A percentile compares a stretch with the other conserved stretches of the same genome.
phyloP scores from a whole-genome alignment of 2,888 invertebrate species.

The Platycheirus rosarum region DNA sequence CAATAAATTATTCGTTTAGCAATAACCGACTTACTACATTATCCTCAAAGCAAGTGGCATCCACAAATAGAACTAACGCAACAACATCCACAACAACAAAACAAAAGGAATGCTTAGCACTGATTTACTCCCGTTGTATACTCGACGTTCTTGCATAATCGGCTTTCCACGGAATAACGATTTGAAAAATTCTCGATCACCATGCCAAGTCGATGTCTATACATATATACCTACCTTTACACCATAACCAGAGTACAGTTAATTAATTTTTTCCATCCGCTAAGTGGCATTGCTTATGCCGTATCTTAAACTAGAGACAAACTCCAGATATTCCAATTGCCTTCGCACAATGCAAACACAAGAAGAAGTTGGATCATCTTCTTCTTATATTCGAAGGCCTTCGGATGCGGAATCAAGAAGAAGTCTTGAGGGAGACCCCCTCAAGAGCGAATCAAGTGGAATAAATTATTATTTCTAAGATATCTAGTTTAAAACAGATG shows the following conservation, averaged over 20 bases:
- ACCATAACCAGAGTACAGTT: no score
- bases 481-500: slow-evolving; percentile 58
- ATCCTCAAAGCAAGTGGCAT: slow-evolving; percentile 60
- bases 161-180: slow-evolving; percentile 63
- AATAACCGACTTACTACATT: slow-evolving; percentile 50
- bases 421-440: slow-evolving; percentile 3
- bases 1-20: slow-evolving; percentile 49
- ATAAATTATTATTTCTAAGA: slow-evolving; percentile 74
- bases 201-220: slow-evolving; percentile 34
- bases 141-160: slow-evolving; percentile 59
- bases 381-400: background rate
- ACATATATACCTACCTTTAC: slow-evolving; percentile 28
- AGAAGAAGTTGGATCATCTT: slow-evolving; percentile 11
- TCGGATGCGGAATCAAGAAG: background rate
- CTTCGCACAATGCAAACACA: slow-evolving; percentile 21
- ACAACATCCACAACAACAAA: slow-evolving; percentile 5
- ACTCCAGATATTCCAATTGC: slow-evolving; percentile 19
- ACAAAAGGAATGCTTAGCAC: slow-evolving; percentile 31
- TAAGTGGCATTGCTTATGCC: slow-evolving; percentile 59
- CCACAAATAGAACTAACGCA: slow-evolving; percentile 28
- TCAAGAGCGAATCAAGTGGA: slow-evolving; percentile 62
- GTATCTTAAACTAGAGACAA: slow-evolving; percentile 33
- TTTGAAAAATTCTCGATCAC: slow-evolving; percentile 40
- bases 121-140: slow-evolving; percentile 63
- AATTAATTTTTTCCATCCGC: slow-evolving; percentile 67